Evolutionary conservation across 2,113 vertebrate genomes (phyloP).

Genomic region (Ciconia stormi): DNA sequence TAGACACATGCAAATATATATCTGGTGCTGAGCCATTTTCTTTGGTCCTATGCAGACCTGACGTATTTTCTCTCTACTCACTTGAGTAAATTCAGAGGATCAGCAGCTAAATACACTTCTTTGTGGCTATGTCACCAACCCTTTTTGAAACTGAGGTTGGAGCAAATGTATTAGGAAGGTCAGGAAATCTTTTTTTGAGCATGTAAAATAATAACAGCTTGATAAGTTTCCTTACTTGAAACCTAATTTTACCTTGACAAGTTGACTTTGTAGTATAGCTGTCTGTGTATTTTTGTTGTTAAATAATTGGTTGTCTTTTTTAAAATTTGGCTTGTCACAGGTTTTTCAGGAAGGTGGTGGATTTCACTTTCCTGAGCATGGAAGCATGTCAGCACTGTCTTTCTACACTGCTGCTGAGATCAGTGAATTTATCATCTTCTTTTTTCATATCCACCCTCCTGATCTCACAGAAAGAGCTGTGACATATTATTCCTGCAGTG

Average conservation of each 20-base stretch:
- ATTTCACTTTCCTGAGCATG: background rate
- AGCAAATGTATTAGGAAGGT: background rate
- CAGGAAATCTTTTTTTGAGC: background rate
- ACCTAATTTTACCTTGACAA: background rate
- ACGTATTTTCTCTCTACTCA: background rate
- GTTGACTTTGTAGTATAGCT: background rate
- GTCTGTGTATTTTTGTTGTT: background rate
- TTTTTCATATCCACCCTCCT: background rate
- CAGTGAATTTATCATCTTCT: background rate
- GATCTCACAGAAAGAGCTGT: background rate
- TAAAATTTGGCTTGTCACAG: background rate
- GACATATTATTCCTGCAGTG: background rate
- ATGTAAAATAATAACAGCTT: background rate
- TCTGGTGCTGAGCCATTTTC: background rate
- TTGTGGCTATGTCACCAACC: background rate
- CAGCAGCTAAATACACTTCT: background rate
- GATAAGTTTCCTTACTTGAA: background rate
- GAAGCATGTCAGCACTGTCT: background rate
- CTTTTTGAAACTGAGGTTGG: background rate
- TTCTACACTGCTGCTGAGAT: background rate
- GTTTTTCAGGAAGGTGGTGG: background rate
- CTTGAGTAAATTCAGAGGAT: background rate
- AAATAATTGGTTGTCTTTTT: background rate
- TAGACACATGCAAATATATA: background rate
- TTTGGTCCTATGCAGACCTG: background rate